Percentiles rank a stretch among this genome's conserved stretches.
Conservation (phyloP, 2,113 vertebrate genomes). For the Corynorhinus townsendii region DNA sequence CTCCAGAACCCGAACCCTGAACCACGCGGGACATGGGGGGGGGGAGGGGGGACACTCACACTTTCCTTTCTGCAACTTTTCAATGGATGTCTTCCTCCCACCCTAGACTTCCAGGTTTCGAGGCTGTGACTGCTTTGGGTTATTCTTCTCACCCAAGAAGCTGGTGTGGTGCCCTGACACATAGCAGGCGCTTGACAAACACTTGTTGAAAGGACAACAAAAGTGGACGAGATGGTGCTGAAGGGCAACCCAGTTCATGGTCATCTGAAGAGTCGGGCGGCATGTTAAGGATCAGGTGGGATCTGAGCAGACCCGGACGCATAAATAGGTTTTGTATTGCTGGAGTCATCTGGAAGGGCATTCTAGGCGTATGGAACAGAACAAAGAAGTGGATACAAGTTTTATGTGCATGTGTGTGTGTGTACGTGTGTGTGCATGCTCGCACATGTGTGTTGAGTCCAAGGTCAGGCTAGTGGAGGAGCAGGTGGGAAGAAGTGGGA, state of each 20-base stretch:
- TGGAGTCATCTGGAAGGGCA: not conserved
- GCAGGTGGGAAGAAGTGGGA: not conserved
- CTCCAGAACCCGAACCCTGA: too few species aligned
- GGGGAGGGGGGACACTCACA: too few species aligned
- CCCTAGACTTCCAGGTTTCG: not conserved
- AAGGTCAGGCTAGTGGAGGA: not conserved
- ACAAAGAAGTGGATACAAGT: not conserved
- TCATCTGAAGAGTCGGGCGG: fast-evolving
- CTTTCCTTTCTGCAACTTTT: not conserved
- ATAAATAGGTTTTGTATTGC: not conserved
- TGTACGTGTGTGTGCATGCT: fast-evolving
- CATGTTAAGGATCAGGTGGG: not conserved
- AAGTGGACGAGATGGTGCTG: too few species aligned
- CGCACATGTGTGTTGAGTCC: not conserved
- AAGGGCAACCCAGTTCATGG: not conserved
- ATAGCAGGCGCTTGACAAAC: not conserved
- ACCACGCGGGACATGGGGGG: too few species aligned
- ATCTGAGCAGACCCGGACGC: not conserved
- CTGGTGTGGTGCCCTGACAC: not conserved
- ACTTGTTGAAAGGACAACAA: not conserved
- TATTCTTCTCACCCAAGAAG: not conserved
- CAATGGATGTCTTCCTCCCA: not conserved
- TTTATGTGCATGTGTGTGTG: not conserved
- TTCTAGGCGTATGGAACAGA: not conserved
- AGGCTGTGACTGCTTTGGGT: not conserved